A percentile compares a stretch with the other conserved stretches of the same genome.
Evolutionary conservation across 2,113 vertebrate genomes (phyloP).

Genomic region (Corythaeola cristata): DNA sequence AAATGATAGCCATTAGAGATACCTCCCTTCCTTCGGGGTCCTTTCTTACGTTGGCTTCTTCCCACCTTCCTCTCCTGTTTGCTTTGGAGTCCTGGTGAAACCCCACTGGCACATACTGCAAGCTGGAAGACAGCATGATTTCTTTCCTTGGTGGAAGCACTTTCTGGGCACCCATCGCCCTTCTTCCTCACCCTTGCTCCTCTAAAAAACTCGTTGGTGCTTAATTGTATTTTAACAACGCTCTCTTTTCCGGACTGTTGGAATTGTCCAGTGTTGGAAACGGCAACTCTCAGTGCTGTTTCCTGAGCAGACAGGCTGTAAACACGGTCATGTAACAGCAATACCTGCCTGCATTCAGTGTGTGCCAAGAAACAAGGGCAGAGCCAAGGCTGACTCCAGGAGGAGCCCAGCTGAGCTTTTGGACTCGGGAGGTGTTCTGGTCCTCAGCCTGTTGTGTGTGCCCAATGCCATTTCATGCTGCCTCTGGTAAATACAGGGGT

Average conservation of each 20-base stretch:
- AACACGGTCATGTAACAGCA: accelerated
- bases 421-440: background rate
- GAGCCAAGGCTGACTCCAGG: background rate
- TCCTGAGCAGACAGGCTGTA: background rate
- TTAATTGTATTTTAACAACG: accelerated
- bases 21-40: background rate
- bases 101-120: accelerated
- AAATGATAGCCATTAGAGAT: background rate
- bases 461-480: background rate
- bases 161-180: background rate
- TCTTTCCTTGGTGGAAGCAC: background rate
- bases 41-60: background rate
- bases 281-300: accelerated
- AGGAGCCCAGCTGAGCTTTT: background rate
- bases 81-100: background rate
- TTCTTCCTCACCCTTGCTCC: background rate
- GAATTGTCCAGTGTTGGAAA: background rate
- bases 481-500: background rate
- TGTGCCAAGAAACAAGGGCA: background rate
- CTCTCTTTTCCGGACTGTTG: background rate
- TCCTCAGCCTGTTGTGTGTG: background rate
- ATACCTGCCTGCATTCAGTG: background rate
- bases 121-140: background rate
- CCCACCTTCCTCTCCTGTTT: background rate
- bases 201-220: background rate